Evolutionary conservation across 2,113 vertebrate genomes (phyloP).

Genomic region (Rhineura floridana): DNA sequence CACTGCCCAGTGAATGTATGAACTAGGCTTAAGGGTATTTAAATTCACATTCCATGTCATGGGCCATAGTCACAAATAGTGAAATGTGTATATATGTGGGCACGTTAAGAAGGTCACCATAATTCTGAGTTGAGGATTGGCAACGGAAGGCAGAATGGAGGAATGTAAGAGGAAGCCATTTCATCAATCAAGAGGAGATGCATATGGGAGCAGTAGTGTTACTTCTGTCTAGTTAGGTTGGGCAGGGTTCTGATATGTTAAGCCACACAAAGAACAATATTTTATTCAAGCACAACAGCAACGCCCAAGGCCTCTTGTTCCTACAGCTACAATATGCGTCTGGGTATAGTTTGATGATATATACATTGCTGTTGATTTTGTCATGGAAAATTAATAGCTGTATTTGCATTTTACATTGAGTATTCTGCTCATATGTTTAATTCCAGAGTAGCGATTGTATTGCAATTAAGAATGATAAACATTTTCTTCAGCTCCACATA

Average conservation of each 20-base stretch:
- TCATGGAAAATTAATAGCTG: constrained; percentile 71
- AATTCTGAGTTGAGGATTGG: background rate
- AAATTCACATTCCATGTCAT: background rate
- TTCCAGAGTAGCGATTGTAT: constrained; percentile 71
- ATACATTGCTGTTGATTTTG: constrained; percentile 65
- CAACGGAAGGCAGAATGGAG: background rate
- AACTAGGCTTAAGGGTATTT: background rate
- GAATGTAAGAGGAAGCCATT: background rate
- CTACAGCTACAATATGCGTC: constrained; percentile 1
- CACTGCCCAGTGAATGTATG: too few relatives aligned
- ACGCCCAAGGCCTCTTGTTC: background rate
- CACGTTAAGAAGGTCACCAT: background rate
- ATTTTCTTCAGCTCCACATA: constrained; percentile 70
- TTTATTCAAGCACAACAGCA: constrained; percentile 8
- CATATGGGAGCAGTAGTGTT: background rate
- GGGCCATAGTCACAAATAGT: background rate
- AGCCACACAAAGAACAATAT: background rate
- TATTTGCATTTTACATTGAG: constrained; percentile 65
- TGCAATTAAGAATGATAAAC: constrained; percentile 81
- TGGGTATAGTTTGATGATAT: constrained; percentile 32
- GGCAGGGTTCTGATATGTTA: background rate
- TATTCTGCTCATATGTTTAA: constrained; percentile 77
- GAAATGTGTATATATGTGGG: too few relatives aligned
- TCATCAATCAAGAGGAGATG: background rate
- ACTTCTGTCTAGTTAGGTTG: background rate